These are phyloP conservation scores for Fulica atra DNA, from an alignment of 2,113 vertebrate genomes.

Conservation along the genomic window DNA sequence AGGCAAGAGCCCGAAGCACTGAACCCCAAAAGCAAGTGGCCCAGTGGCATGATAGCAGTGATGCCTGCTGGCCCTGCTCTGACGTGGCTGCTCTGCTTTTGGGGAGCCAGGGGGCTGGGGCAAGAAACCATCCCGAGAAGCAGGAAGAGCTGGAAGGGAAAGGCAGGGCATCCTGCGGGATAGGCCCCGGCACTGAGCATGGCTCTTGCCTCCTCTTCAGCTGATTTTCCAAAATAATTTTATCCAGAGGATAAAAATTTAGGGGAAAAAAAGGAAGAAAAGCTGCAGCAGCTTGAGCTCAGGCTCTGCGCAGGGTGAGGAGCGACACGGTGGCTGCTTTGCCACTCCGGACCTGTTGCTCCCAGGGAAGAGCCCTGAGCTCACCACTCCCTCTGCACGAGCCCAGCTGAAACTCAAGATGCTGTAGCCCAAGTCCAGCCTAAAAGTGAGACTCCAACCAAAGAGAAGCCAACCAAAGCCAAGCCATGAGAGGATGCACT, in stretches of 20 bases:
- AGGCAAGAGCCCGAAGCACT: background rate
- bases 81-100: background rate
- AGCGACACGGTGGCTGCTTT: background rate
- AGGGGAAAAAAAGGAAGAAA: background rate
- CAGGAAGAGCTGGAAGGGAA: background rate
- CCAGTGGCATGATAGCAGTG: accelerated
- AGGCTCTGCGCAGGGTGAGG: background rate
- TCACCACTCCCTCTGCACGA: background rate
- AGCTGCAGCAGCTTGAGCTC: background rate
- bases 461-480: background rate
- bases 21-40: background rate
- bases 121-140: accelerated
- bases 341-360: background rate
- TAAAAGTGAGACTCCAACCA: background rate
- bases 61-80: background rate
- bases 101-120: background rate
- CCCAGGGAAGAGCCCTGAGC: background rate
- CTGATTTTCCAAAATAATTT: background rate
- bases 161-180: background rate
- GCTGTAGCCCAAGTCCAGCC: background rate
- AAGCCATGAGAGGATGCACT: background rate
- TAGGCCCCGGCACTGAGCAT: accelerated
- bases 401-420: background rate
- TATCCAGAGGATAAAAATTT: background rate
- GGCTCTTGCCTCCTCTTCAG: background rate